Percentiles rank a stretch among this genome's conserved stretches.
phyloP scores from a whole-genome alignment of 2,797 vertebrate genomes.

The Onychomys torridus region DNA sequence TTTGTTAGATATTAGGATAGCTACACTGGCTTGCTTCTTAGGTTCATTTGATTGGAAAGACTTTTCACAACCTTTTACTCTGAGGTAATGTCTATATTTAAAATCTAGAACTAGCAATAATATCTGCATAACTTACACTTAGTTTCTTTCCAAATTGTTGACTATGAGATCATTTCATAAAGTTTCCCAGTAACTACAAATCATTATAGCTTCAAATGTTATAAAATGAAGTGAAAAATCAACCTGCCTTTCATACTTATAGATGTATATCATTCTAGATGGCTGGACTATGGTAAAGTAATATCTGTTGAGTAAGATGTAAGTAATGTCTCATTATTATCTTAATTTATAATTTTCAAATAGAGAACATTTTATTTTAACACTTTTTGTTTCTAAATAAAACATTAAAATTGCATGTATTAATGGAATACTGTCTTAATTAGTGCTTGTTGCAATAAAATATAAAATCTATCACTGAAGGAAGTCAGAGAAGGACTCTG shows the following conservation, averaged over 20 bases:
- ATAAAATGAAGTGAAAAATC: constrained; percentile 8
- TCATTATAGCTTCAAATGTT: neutral
- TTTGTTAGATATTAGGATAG: too few relatives aligned
- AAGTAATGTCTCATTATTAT: neutral
- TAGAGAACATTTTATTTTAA: neutral
- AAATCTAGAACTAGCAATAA: neutral
- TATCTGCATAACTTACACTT: neutral
- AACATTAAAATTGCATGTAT: neutral
- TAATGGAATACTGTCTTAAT: neutral
- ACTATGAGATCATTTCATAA: neutral
- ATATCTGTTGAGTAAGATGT: neutral
- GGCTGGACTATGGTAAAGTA: neutral
- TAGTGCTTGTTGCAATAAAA: neutral
- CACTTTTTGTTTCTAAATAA: neutral
- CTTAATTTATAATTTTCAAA: neutral
- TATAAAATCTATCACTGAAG: neutral
- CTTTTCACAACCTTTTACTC: too few relatives aligned
- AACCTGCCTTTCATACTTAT: neutral
- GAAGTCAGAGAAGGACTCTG: neutral
- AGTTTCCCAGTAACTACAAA: neutral
- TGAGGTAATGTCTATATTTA: neutral
- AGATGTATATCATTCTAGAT: neutral
- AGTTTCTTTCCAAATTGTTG: neutral
- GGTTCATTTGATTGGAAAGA: too few relatives aligned
- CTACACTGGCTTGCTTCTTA: too few relatives aligned